A percentile compares a stretch with the other conserved stretches of the same genome.
These are phyloP conservation scores for Myopa tessellatipennis DNA, from an alignment of 2,888 invertebrate genomes.

Conservation along the genomic window DNA sequence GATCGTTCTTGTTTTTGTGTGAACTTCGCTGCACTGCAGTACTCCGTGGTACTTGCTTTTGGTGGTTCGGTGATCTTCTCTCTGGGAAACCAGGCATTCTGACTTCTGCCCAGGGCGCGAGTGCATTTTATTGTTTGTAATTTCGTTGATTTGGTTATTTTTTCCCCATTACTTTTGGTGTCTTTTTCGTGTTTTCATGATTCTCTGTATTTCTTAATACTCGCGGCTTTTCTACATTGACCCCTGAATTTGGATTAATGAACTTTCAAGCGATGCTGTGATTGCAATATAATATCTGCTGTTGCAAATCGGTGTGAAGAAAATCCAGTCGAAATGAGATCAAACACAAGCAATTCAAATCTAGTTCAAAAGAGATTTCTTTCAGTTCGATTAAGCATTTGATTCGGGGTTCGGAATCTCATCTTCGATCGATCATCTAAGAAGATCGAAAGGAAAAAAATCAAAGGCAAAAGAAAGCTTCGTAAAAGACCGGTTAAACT, in stretches of 20 bases:
- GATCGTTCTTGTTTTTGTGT: constrained; percentile 5
- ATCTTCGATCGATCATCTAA: no score
- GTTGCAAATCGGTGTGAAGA: not conserved
- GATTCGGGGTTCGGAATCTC: no score
- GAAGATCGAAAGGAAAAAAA: not conserved
- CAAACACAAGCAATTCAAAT: not conserved
- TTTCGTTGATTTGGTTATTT: not conserved
- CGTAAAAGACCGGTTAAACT: not conserved
- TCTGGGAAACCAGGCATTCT: constrained; percentile 14
- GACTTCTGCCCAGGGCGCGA: constrained; percentile 16
- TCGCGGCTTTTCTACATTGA: not conserved
- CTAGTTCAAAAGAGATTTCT: not conserved
- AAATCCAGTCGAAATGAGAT: not conserved
- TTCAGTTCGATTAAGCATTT: not conserved
- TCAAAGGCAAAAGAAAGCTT: not conserved
- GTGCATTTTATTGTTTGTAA: constrained; percentile 18
- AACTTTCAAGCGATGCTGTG: constrained; percentile 9
- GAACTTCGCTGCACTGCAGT: not conserved
- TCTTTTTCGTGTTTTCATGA: not conserved
- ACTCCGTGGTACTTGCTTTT: not conserved
- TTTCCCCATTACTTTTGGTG: not conserved
- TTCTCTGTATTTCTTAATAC: constrained; percentile 1
- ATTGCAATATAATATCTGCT: not conserved
- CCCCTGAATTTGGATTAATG: constrained; percentile 30
- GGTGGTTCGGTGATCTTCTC: not conserved